Conservation (phyloP, 2,113 vertebrate species). For the Pelecanus crispus region DNA sequence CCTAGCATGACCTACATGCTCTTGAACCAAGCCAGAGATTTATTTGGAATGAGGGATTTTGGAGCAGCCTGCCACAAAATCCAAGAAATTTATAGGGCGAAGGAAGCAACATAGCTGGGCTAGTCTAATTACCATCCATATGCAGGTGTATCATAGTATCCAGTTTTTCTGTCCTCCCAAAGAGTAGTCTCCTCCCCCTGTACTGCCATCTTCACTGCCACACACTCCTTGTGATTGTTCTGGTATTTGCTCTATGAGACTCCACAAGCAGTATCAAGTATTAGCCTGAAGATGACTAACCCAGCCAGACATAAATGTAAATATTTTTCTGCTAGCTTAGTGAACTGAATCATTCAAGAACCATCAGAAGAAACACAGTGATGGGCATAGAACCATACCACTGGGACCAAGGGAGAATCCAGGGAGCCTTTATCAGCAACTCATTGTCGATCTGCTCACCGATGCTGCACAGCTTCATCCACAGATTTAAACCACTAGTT, state of each 20-base stretch:
- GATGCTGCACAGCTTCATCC: background rate
- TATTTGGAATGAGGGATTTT: background rate
- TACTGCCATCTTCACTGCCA: background rate
- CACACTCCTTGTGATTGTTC: too few relatives aligned
- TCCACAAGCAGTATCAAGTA: background rate
- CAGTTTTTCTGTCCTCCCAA: background rate
- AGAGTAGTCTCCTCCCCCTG: fast-evolving
- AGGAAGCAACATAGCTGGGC: background rate
- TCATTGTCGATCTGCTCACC: fast-evolving
- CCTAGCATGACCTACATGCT: background rate
- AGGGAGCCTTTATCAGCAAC: background rate
- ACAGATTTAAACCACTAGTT: background rate
- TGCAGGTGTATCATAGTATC: background rate
- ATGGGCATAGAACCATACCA: background rate
- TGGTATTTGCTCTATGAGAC: fast-evolving
- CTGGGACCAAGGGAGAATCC: background rate
- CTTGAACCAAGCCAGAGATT: background rate
- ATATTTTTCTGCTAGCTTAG: background rate
- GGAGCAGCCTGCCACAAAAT: background rate
- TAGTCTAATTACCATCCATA: background rate
- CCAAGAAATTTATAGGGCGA: background rate
- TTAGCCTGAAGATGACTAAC: background rate
- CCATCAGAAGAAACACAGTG: background rate
- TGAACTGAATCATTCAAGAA: background rate
- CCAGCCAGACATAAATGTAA: background rate